phyloP scores from a whole-genome alignment of 2,888 invertebrate genomes.

The Idaea dimidiata region DNA sequence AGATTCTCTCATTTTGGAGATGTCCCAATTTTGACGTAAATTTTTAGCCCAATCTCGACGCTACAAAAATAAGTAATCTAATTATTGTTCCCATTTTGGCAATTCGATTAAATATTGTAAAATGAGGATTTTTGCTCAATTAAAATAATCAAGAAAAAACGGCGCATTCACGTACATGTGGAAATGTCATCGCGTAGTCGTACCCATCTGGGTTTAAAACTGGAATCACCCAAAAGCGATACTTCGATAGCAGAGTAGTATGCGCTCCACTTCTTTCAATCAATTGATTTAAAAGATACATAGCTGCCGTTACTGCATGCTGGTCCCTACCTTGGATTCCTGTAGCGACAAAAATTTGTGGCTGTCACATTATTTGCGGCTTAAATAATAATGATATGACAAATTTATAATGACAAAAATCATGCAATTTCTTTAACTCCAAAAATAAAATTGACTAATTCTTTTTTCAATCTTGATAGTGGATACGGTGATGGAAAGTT shows the following conservation, averaged over 20 bases:
- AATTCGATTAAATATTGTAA: background rate
- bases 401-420: no score
- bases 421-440: no score
- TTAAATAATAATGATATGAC: no score
- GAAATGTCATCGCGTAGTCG: slow-evolving; percentile 71
- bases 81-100: background rate
- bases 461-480: no score
- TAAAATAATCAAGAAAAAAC: background rate
- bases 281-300: slow-evolving; percentile 67
- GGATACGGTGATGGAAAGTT: no score
- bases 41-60: slow-evolving; percentile 69
- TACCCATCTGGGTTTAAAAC: slow-evolving; percentile 75
- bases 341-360: slow-evolving; percentile 26
- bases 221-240: slow-evolving; percentile 70
- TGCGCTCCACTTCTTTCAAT: slow-evolving; percentile 63
- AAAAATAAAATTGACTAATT: no score
- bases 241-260: slow-evolving; percentile 57
- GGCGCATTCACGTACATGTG: slow-evolving; percentile 48
- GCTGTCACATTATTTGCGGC: background rate
- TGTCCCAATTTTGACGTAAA: slow-evolving; percentile 64
- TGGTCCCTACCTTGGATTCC: slow-evolving; percentile 74
- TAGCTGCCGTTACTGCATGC: slow-evolving; percentile 66
- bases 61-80: slow-evolving; percentile 34
- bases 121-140: background rate
- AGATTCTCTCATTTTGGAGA: slow-evolving; percentile 49